These are phyloP conservation scores for Clarias magur DNA, from an alignment of 2,113 vertebrate genomes.

Conservation along the genomic window DNA sequence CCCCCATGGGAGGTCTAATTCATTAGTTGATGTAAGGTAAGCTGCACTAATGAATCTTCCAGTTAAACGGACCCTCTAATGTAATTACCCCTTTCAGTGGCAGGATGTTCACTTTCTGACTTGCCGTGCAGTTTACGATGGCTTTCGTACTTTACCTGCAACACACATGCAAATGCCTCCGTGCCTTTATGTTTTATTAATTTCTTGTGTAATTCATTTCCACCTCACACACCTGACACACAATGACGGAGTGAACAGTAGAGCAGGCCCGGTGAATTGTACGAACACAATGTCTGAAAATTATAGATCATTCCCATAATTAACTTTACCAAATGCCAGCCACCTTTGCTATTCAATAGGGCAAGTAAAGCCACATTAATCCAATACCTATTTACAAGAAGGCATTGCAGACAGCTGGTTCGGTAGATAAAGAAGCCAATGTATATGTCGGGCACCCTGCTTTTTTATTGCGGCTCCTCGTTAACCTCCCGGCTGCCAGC, in stretches of 20 bases:
- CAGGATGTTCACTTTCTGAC: conserved; percentile 35
- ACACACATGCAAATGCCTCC: conserved; percentile 30
- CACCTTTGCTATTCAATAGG: conserved; percentile 40
- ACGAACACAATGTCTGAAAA: conserved; percentile 39
- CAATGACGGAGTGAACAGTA: conserved; percentile 31
- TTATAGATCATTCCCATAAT: conserved; percentile 36
- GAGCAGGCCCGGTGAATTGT: conserved; percentile 24
- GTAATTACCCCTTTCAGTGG: conserved; percentile 42
- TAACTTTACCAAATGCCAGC: conserved; percentile 50
- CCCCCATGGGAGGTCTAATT: conserved; percentile 32
- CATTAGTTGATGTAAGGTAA: conserved; percentile 47
- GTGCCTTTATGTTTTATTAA: conserved; percentile 20
- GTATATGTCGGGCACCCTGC: conserved; percentile 16
- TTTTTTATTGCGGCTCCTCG: conserved; percentile 42
- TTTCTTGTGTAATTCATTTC: conserved; percentile 45
- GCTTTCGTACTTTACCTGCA: conserved; percentile 21
- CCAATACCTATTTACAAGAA: conserved; percentile 50
- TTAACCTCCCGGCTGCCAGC: conserved; percentile 54
- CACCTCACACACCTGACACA: conserved; percentile 19
- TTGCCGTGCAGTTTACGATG: conserved; percentile 5
- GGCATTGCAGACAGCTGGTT: conserved; percentile 49
- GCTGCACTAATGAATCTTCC: conserved; percentile 43
- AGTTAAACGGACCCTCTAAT: conserved; percentile 35
- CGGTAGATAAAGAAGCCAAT: conserved; percentile 49
- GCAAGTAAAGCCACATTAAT: conserved; percentile 52